Conservation (phyloP, 2,113 vertebrate genomes). For the Calonectris borealis region DNA sequence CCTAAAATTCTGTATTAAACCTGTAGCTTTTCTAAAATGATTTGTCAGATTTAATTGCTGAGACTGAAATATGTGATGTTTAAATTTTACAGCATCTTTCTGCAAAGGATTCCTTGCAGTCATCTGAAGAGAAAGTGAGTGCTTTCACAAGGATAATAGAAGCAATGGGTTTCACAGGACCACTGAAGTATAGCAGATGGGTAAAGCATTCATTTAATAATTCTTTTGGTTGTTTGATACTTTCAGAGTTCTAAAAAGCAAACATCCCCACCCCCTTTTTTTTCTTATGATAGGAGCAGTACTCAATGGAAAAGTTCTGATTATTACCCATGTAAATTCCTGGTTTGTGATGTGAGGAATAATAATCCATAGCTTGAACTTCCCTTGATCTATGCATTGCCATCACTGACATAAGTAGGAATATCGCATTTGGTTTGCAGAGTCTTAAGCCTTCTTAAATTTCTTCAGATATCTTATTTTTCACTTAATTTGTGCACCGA, state of each 20-base stretch:
- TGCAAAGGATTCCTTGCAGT: slow-evolving; percentile 81
- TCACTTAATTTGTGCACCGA: background rate
- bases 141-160: slow-evolving; percentile 93
- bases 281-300: background rate
- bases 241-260: background rate
- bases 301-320: background rate
- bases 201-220: slow-evolving; percentile 73
- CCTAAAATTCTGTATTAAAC: background rate
- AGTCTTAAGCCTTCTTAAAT: background rate
- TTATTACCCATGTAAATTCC: background rate
- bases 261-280: rapidly evolving
- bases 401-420: background rate
- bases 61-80: background rate
- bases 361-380: background rate
- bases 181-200: slow-evolving; percentile 98
- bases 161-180: slow-evolving; percentile 95
- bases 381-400: background rate
- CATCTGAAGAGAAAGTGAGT: slow-evolving; percentile 88
- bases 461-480: background rate
- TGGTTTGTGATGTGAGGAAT: background rate
- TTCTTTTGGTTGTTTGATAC: background rate
- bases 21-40: background rate
- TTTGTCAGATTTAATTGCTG: background rate
- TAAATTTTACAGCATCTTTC: slow-evolving; percentile 69
- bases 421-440: background rate